Conservation (phyloP, 2,888 invertebrate genomes). For the Tolmerus cingulatus region DNA sequence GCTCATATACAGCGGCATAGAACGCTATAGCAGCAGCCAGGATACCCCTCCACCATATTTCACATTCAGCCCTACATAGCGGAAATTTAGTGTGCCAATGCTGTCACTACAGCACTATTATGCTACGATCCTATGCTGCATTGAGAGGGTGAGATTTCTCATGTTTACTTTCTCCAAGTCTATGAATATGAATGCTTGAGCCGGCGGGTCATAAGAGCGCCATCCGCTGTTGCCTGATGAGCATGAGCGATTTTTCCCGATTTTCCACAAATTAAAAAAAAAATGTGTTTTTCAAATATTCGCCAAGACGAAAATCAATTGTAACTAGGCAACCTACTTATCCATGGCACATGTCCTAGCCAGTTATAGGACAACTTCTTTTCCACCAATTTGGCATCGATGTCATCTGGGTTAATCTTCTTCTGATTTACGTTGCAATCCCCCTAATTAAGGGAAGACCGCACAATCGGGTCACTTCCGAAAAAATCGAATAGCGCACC, state of each 20-base stretch:
- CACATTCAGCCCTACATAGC: background rate
- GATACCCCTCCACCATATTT: background rate
- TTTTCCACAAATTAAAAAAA: background rate
- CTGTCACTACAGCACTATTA: constrained; percentile 26
- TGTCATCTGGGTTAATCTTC: background rate
- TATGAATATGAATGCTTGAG: background rate
- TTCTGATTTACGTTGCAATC: background rate
- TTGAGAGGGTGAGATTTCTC: constrained; percentile 32
- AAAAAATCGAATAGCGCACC: background rate
- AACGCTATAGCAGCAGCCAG: background rate
- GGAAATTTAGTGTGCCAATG: constrained; percentile 20
- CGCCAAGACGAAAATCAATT: constrained; percentile 1
- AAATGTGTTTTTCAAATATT: background rate
- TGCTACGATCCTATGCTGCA: constrained; percentile 28
- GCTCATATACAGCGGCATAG: background rate
- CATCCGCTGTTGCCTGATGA: constrained; percentile 1
- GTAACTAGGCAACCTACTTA: constrained; percentile 4
- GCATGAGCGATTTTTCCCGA: background rate
- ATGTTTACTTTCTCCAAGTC: constrained; percentile 34
- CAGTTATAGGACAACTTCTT: background rate
- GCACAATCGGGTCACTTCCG: background rate
- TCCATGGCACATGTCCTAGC: background rate
- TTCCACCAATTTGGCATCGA: background rate
- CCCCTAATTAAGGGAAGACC: background rate
- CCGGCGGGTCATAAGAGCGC: background rate